Percentiles rank a stretch among this genome's conserved stretches.
phyloP scores from a whole-genome alignment of 2,888 invertebrate genomes.

The Calephelis perditalis region DNA sequence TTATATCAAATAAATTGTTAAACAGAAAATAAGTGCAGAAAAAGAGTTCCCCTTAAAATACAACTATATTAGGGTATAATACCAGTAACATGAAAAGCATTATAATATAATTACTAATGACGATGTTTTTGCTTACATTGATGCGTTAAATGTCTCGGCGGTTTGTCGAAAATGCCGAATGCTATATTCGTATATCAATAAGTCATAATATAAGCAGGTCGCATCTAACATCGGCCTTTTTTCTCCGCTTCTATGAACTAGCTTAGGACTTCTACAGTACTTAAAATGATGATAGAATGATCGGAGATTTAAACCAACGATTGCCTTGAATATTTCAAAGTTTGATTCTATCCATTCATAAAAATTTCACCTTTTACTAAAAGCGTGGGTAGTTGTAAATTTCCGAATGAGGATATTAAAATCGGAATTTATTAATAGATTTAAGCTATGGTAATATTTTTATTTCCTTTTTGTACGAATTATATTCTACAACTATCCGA shows the following conservation, averaged over 20 bases:
- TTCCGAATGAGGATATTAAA: neutral
- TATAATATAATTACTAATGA: constrained; percentile 11
- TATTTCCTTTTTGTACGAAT: too few species aligned
- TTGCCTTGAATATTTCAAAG: neutral
- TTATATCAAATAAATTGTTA: neutral
- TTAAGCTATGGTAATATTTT: too few species aligned
- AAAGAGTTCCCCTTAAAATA: constrained; percentile 17
- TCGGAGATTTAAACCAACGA: neutral
- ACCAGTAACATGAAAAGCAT: constrained; percentile 12
- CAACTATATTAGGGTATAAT: constrained; percentile 15
- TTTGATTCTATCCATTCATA: too few species aligned
- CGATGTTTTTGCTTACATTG: neutral
- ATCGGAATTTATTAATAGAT: too few species aligned
- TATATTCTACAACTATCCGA: too few species aligned
- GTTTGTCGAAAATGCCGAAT: neutral
- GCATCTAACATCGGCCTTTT: constrained; percentile 15
- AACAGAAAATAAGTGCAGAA: neutral
- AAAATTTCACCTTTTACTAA: neutral
- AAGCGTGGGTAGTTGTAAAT: neutral
- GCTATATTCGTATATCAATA: neutral
- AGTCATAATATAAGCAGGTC: constrained; percentile 4
- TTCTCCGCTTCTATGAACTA: constrained; percentile 15
- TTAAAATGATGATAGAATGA: constrained; percentile 9
- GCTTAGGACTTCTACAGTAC: constrained; percentile 8
- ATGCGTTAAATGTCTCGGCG: neutral